Conservation (phyloP, 2,113 vertebrate species). For the Tragelaphus scriptus region DNA sequence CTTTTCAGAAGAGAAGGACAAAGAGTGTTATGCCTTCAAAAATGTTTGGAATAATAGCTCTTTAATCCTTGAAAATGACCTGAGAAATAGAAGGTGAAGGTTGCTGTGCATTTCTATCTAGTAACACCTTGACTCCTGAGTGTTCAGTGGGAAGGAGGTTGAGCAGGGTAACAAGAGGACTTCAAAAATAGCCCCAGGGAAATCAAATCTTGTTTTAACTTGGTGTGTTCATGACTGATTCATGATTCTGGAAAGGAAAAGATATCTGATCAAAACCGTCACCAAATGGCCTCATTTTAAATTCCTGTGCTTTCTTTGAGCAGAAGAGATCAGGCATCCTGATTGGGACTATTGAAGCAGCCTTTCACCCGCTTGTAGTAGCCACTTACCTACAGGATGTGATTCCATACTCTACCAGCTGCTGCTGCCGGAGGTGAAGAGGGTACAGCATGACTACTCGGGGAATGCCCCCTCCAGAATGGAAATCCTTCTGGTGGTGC, state of each 20-base stretch:
- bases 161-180: constrained; percentile 59
- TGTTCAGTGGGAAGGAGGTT: constrained; percentile 60
- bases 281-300: constrained; percentile 37
- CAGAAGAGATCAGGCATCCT: neutral
- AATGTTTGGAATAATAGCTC: neutral
- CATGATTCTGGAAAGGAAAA: constrained; percentile 58
- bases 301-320: constrained; percentile 48
- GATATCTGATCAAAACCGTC: constrained; percentile 52
- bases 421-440: neutral
- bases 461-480: neutral
- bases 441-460: neutral
- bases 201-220: constrained; percentile 73
- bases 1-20: neutral
- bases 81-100: constrained; percentile 42
- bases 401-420: neutral
- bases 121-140: constrained; percentile 74
- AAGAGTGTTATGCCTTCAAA: constrained; percentile 7
- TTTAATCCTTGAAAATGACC: constrained; percentile 26
- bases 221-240: constrained; percentile 68
- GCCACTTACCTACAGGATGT: neutral
- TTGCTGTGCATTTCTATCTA: constrained; percentile 36
- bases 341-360: neutral
- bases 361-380: neutral
- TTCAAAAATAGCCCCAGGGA: constrained; percentile 67
- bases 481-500: neutral